Percentiles rank a stretch among this genome's conserved stretches.
These are phyloP conservation scores for Tortricodes alternella DNA, from an alignment of 2,888 invertebrate genomes.

Conservation along the genomic window DNA sequence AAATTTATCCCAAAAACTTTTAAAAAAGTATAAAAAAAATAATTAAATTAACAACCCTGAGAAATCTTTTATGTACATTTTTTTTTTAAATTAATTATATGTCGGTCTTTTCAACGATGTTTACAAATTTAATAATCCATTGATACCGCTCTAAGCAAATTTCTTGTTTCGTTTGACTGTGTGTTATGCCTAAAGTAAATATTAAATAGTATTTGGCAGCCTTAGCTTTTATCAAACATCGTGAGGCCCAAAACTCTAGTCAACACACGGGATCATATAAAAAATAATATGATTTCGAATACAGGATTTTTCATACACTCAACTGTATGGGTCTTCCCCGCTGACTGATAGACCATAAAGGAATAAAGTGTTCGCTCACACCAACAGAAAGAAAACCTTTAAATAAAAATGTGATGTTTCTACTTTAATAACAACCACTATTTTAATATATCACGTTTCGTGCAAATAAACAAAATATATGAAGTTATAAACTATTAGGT, in stretches of 20 bases:
- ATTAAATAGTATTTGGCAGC: conserved; percentile 9
- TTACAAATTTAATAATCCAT: too few species aligned
- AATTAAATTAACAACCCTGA: too few species aligned
- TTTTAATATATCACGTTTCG: conserved; percentile 71
- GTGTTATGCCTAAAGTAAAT: too few species aligned
- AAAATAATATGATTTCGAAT: conserved; percentile 2
- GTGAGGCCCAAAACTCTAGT: conserved; percentile 28
- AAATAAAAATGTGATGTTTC: conserved; percentile 70
- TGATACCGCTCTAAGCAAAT: too few species aligned
- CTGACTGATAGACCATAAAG: conserved; percentile 23
- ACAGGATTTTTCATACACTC: conserved; percentile 18
- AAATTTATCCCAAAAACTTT: too few species aligned
- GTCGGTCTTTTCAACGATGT: too few species aligned
- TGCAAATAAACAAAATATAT: conserved; percentile 58
- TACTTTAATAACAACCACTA: conserved; percentile 61
- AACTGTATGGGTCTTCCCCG: conserved; percentile 14
- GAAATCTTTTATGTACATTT: too few species aligned
- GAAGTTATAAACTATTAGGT: conserved; percentile 73
- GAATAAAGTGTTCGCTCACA: conserved; percentile 58
- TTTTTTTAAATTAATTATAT: too few species aligned
- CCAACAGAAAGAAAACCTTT: conserved; percentile 45
- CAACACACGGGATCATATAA: conserved; percentile 10
- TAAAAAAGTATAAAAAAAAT: too few species aligned
- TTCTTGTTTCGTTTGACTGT: too few species aligned
- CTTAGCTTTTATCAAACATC: not conserved